Percentiles rank a stretch among this genome's conserved stretches.
These are phyloP conservation scores for Sylvicola cinctus DNA, from an alignment of 2,888 invertebrate genomes.

Conservation along the genomic window DNA sequence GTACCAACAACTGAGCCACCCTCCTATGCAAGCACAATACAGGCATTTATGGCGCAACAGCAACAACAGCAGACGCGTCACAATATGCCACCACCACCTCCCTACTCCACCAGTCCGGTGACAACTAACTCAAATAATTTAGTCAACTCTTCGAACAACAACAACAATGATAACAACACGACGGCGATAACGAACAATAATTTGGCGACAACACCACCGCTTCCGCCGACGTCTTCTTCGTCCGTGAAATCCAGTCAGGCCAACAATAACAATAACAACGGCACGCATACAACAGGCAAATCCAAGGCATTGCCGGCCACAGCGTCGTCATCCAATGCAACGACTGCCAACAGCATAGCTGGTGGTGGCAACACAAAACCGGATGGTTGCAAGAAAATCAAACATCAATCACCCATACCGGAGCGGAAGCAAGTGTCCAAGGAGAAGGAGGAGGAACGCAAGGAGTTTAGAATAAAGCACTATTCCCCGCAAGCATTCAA, in stretches of 20 bases:
- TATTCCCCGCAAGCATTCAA: constrained; percentile 96
- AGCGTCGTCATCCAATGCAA: background rate
- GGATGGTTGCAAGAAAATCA: constrained; percentile 45
- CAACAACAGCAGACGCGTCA: constrained; percentile 16
- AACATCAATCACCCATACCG: constrained; percentile 88
- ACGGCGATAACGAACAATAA: constrained; percentile 17
- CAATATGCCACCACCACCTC: constrained; percentile 47
- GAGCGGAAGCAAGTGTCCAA: constrained; percentile 32
- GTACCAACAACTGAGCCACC: constrained; percentile 70
- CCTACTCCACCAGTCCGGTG: constrained; percentile 31
- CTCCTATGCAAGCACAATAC: constrained; percentile 81
- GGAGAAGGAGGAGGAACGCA: constrained; percentile 69
- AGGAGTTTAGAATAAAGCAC: constrained; percentile 78
- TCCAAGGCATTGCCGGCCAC: no score
- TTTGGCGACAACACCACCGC: constrained; percentile 28
- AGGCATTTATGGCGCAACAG: constrained; percentile 31
- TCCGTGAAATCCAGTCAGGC: constrained; percentile 13
- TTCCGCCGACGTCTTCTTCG: constrained; percentile 28
- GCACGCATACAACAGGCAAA: constrained; percentile 24
- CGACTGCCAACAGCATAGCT: background rate
- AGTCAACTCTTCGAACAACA: constrained; percentile 1
- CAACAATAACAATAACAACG: constrained; percentile 10
- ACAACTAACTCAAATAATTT: constrained; percentile 9
- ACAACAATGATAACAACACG: constrained; percentile 17
- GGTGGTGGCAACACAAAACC: constrained; percentile 5